A percentile compares a stretch with the other conserved stretches of the same genome.
Conservation (phyloP, 1,140 invertebrate species). For the Micrasema minimum region DNA sequence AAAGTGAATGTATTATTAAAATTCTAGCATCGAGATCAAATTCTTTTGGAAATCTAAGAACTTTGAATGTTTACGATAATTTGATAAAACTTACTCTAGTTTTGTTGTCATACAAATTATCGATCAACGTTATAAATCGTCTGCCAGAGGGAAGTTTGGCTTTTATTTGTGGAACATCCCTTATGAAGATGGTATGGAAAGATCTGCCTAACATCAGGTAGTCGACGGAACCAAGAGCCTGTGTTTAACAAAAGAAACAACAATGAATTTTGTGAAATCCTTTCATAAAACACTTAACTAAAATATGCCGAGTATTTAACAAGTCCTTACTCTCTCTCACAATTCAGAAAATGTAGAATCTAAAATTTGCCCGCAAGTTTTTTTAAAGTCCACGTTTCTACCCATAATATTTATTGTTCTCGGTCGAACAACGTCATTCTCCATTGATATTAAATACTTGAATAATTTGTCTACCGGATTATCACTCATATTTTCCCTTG, state of each 20-base stretch:
- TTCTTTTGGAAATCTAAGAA: too few relatives aligned
- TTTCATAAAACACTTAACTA: not conserved
- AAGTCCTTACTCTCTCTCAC: conserved; percentile 81
- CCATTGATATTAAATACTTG: conserved; percentile 87
- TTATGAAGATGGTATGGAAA: conserved; percentile 95
- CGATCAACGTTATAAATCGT: conserved; percentile 96
- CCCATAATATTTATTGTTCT: conserved; percentile 87
- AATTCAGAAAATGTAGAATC: conserved; percentile 92
- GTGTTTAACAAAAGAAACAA: conserved; percentile 54
- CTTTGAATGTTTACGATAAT: not conserved
- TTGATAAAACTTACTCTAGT: conserved; percentile 71
- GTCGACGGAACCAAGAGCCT: conserved; percentile 93
- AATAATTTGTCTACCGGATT: conserved; percentile 87
- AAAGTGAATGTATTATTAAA: too few relatives aligned
- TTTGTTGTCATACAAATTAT: conserved; percentile 96
- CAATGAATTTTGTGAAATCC: not conserved
- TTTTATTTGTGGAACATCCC: conserved; percentile 88
- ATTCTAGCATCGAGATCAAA: too few relatives aligned
- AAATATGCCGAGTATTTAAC: not conserved
- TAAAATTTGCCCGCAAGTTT: conserved; percentile 91
- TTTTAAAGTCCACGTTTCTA: conserved; percentile 87
- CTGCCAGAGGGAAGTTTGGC: conserved; percentile 83
- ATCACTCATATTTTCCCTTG: conserved; percentile 58
- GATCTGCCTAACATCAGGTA: conserved; percentile 91
- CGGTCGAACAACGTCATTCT: conserved; percentile 89